These are phyloP conservation scores for Protobothrops mucrosquamatus DNA, from an alignment of 2,113 vertebrate genomes.

Conservation along the genomic window DNA sequence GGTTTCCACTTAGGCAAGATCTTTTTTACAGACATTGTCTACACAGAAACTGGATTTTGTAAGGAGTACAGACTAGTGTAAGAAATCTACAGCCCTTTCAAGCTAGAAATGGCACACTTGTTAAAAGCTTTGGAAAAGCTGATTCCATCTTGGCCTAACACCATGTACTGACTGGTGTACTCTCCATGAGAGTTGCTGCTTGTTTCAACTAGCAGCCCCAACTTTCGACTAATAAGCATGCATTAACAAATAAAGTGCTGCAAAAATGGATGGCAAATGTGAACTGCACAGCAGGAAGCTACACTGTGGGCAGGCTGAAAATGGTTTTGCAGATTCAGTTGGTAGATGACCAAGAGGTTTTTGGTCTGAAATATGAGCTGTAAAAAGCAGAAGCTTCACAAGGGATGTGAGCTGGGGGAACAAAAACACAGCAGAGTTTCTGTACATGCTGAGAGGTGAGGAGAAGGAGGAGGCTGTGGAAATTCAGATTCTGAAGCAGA, in stretches of 20 bases:
- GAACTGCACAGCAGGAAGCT: neutral
- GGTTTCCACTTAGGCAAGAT: neutral
- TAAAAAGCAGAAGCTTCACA: conserved; percentile 12
- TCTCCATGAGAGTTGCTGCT: neutral
- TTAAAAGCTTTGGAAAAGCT: neutral
- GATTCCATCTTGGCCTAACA: neutral
- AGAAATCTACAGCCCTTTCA: neutral
- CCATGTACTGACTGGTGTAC: neutral
- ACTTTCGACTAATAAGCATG: neutral
- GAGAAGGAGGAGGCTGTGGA: neutral
- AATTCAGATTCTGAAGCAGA: neutral
- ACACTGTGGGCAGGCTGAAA: conserved; percentile 24
- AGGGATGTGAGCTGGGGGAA: neutral
- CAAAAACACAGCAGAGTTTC: neutral
- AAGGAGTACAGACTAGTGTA: neutral
- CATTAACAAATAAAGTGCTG: neutral
- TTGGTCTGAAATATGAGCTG: neutral
- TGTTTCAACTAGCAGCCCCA: neutral
- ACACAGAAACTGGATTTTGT: no score
- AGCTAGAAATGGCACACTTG: neutral
- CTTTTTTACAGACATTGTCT: neutral
- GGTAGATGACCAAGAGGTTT: neutral
- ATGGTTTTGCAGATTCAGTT: conserved; percentile 8
- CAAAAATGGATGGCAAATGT: conserved; percentile 27
- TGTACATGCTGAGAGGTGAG: neutral